Evolutionary conservation across 2,888 invertebrate genomes (phyloP).

Genomic region (Polyommatus icarus): DNA sequence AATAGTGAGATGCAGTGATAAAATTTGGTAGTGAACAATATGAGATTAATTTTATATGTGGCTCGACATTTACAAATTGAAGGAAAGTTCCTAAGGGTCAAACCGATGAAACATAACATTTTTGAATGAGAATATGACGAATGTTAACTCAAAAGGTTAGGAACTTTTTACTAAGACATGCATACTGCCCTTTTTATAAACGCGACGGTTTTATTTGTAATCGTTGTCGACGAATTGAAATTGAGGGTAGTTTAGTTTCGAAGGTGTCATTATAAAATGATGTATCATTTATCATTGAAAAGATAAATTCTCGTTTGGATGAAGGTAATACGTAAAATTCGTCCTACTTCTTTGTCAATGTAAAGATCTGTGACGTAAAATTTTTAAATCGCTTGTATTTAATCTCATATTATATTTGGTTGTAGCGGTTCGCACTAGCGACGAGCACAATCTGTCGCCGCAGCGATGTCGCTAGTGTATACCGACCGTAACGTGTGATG

Average conservation of each 20-base stretch:
- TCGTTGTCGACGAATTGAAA: neutral
- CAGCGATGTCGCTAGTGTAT: constrained; percentile 23
- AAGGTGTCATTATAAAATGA: neutral
- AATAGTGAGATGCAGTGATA: constrained; percentile 8
- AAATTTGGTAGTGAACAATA: neutral
- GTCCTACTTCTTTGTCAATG: neutral
- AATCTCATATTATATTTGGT: neutral
- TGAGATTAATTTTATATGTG: neutral
- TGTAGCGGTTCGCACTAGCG: neutral
- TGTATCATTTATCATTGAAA: neutral
- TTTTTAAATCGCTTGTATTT: neutral
- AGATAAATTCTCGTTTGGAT: constrained; percentile 7
- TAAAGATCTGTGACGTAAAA: neutral
- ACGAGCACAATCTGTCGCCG: neutral
- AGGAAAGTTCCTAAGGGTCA: constrained; percentile 3
- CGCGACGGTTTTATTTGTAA: neutral
- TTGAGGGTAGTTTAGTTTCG: neutral
- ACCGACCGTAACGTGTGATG: constrained; percentile 32
- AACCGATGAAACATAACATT: neutral
- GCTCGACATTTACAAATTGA: neutral
- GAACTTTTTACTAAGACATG: neutral
- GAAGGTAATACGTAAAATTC: neutral
- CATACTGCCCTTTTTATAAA: constrained; percentile 7
- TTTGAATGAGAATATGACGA: neutral
- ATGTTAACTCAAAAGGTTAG: neutral